Base-by-base conservation (phyloP, 2,797 vertebrate species). In the Periparus ater region DNA sequence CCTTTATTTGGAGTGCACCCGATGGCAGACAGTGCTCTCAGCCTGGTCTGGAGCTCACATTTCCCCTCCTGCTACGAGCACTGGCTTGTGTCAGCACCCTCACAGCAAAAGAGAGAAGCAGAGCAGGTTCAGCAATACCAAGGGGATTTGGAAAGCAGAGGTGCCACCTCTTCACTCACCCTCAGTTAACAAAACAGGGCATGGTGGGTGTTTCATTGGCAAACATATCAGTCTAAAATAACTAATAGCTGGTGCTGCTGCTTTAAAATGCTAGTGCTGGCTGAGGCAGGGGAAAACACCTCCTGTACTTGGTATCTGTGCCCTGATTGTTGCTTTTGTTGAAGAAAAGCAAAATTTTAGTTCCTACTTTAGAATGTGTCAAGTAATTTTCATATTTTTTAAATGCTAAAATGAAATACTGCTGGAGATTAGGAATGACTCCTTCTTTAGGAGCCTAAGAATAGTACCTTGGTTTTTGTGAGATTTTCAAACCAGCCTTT, bases 141-240 rank as follows among this genome's bases (percentile, higher is more conserved):
- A 38, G 36, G 29, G 80, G 91, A 18, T 85, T 75, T 47, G 47
- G 75, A 87, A 85, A 80, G 85, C 2, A 21, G 26, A 32, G 78
- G 72, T 36, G 82, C 16, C 3, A 11, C 60, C 48, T 86, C 77
- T 57, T 91, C 93, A 96, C 84, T 88, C 95, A 91, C 62, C 80
- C 90, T 88, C 88, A 78, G 32, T 67, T 92, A 94, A 84, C 82
- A 88, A 71, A 78, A 53, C 7, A 62, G 82, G 92, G 74, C 65
- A 21, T 30, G 4, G 70, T 11, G 91, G 73, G 95, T 95, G 94
- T 95, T 97, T 91, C 85, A 96, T 93, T 97, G 95, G 96, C 95
- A 97, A 97, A 97, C 91, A 96, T 95, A 97, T 25, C 97, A 97
- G 96, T 92, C 88, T 85, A 89, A 78, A 87, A 66, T 44, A 72